Base-by-base conservation (phyloP, 2,113 vertebrate genomes). In the Genyomyrus donnyi region DNA sequence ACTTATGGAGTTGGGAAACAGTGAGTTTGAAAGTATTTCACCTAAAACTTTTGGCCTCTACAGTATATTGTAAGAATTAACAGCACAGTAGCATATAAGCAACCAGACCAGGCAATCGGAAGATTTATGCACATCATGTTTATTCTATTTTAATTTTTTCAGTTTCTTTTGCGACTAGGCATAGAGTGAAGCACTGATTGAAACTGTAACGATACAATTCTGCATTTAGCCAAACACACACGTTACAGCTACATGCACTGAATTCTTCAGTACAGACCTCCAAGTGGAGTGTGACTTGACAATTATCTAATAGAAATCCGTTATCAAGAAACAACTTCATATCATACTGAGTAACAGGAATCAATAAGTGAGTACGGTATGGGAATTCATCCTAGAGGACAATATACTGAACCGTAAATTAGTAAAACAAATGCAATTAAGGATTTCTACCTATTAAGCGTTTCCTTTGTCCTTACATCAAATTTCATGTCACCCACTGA, bases 241-340 rank as follows among this genome's bases (percentile, higher is more conserved):
- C 15, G 66, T 80, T 88, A 90, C 86, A 90, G 85, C 66, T 88
- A 87, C 90, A 90, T 90, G 90, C 86, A 88, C 58, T 46, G 66
- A 27, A 48, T 90, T 90, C 85, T 88, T 83, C 49, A 58, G 87
- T 48, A 90, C 66, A 53, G 48, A 90, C n/a, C 45, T 87, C 85
- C 89, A 45, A 90, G 85, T 62, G 58, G 49, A 89, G 39, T 84
- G 77, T 39, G 31, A 77, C 58, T 74, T 35, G 27, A 90, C 83
- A 70, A 77, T 89, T 50, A 89, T 42, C 45, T 87, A 87, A 48
- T 52, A 46, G 46, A 87, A 87, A 45, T 85, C 85, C 89, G 48
- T 89, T 48, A 58, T 85, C 80, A 85, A 52, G 52, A 85, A 85
- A 62, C 42, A 35, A 10, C 77, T 85, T 58, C 49, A 83, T 89